Base-by-base conservation (phyloP, 2,888 invertebrate genomes). In the Acanthosoma haemorrhoidale region DNA sequence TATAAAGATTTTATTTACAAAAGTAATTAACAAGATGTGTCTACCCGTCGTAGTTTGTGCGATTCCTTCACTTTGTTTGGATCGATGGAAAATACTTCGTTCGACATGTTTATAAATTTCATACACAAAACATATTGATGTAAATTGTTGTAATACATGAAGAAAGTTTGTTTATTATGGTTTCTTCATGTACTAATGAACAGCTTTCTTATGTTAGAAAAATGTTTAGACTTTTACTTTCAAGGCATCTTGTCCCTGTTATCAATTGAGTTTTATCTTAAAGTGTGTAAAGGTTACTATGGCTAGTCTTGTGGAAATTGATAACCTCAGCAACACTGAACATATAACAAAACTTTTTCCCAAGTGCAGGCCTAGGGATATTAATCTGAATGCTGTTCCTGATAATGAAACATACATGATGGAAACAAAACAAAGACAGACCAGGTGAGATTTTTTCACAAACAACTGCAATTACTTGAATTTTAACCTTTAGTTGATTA, bases 341-440 rank as follows among this genome's bases (percentile, higher is more conserved):
- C 88, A 89, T 83, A 90, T 92, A 82, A 90, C 90, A 79, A 86
- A 89, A 80, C 85, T 92, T 78, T 92, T 92, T 83, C 91, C 91
- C 78, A 92, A 92, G 88, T 92, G 92, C 83, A 87, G 91, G 78
- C 91, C 91, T 76, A 84, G 86, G 78, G 84, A 84, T 80, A 82
- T 83, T 77, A 84, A 84, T 80, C 79, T 84, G 76, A 84, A 84
- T 80, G 81, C 82, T 61, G 80, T 83, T 74, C 79, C 80, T 76
- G 81, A 82, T 75, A 81, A 81, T 78, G 79, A 79, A 76, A 78
- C 79, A 77, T 79, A 80, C 79, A 80, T 82, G 80, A 81, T 76
- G 75, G 76, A 81, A 78, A 83, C 73, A 31, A 75, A 73, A 70
- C 73, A 72, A 51, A 64, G 70, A 41, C 41, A 59, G 36, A 60